Conservation (phyloP, 2,113 vertebrate genomes). For the Corythornis madagascariensis region DNA sequence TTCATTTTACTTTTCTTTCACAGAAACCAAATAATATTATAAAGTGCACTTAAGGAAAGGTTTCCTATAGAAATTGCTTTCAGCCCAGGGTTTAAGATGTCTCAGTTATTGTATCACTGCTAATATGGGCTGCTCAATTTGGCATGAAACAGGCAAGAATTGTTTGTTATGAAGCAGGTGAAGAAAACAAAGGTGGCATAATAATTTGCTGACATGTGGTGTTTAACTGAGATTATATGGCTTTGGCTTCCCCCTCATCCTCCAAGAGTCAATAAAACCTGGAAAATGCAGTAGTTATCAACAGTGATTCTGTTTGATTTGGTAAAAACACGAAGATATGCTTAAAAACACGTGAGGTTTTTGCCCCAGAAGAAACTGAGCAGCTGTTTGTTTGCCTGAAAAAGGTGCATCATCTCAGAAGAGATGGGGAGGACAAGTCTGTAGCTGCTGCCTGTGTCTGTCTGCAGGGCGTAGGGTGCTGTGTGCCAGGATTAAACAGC, state of each 20-base stretch:
- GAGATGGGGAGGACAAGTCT: rapidly evolving
- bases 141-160: not conserved
- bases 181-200: not conserved
- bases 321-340: not conserved
- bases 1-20: not conserved
- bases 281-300: not conserved
- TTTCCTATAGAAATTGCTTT: not conserved
- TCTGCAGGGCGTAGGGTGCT: rapidly evolving
- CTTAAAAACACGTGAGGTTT: not conserved
- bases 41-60: not conserved
- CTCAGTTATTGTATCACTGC: not conserved
- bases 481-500: too few species aligned
- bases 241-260: not conserved
- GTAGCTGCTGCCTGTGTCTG: rapidly evolving
- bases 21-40: not conserved
- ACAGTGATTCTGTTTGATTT: not conserved
- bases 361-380: not conserved
- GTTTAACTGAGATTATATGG: not conserved
- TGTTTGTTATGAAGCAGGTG: not conserved
- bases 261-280: not conserved
- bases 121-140: not conserved
- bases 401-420: rapidly evolving
- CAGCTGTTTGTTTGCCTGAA: not conserved
- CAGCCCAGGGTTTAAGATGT: not conserved
- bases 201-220: not conserved